Evolutionary conservation across 2,797 vertebrate species (phyloP).

Genomic region (Macropus fuliginosus): DNA sequence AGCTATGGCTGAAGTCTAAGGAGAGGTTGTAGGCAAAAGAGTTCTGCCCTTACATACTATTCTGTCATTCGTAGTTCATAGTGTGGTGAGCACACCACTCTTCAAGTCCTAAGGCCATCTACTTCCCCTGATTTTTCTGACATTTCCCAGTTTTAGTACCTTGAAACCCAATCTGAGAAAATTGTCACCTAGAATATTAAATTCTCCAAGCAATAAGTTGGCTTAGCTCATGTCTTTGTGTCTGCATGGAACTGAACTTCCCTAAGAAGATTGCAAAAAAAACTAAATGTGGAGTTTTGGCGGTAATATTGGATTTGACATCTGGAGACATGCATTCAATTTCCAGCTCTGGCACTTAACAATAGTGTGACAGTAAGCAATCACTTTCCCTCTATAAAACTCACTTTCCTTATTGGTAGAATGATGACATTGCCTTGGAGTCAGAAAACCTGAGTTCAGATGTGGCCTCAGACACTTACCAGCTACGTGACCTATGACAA

Average conservation of each 20-base stretch:
- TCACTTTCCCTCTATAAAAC: not conserved
- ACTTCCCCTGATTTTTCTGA: conserved; percentile 31
- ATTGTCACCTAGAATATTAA: conserved; percentile 12
- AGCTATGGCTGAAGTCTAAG: not conserved
- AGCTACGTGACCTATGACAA: not conserved
- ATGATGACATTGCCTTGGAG: not conserved
- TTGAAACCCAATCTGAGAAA: conserved; percentile 40
- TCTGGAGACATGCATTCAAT: not conserved
- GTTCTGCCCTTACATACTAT: not conserved
- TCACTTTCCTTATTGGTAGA: not conserved
- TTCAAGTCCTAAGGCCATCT: not conserved
- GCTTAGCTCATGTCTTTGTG: not conserved
- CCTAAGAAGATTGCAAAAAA: not conserved
- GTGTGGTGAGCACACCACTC: not conserved
- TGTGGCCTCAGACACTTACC: not conserved
- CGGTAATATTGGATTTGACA: not conserved
- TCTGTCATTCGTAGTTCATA: not conserved
- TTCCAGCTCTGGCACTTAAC: not conserved
- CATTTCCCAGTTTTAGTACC: not conserved
- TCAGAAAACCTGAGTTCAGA: not conserved
- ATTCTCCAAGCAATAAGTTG: conserved; percentile 27
- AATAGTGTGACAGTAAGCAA: not conserved
- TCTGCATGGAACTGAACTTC: not conserved
- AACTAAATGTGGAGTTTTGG: not conserved
- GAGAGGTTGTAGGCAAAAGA: not conserved